Percentiles rank a stretch among this genome's conserved stretches.
These are phyloP conservation scores for Melopsittacus undulatus DNA, from an alignment of 2,797 vertebrate species.

Conservation along the genomic window DNA sequence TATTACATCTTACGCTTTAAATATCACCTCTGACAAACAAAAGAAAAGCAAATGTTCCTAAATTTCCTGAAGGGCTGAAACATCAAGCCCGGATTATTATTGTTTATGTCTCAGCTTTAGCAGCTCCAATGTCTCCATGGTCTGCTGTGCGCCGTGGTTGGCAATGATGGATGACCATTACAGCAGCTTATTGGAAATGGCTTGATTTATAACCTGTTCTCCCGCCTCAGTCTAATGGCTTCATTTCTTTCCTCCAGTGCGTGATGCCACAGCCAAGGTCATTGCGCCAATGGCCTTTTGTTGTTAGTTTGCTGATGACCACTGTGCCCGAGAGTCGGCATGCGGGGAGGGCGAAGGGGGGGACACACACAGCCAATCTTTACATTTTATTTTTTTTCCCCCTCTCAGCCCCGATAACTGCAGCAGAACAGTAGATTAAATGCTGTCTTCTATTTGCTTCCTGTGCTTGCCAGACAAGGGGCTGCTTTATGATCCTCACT, in stretches of 20 bases:
- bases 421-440: constrained; percentile 88
- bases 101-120: constrained; percentile 93
- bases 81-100: constrained; percentile 91
- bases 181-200: constrained; percentile 99
- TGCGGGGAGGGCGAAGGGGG: neutral
- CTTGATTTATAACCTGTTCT: constrained; percentile 98
- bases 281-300: constrained; percentile 95
- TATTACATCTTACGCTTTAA: constrained; percentile 82
- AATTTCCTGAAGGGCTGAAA: constrained; percentile 88
- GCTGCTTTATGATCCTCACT: constrained; percentile 90
- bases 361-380: constrained; percentile 70
- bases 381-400: constrained; percentile 77
- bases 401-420: constrained; percentile 79
- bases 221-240: constrained; percentile 99
- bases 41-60: constrained; percentile 87
- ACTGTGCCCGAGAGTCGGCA: constrained; percentile 81
- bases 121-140: constrained; percentile 89
- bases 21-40: constrained; percentile 90
- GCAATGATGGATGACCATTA: constrained; percentile 99
- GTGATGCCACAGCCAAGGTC: constrained; percentile 99
- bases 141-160: constrained; percentile 82
- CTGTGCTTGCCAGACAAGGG: constrained; percentile 84
- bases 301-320: constrained; percentile 96
- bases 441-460: constrained; percentile 85
- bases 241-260: constrained; percentile 98